Base-by-base conservation (phyloP, 2,888 invertebrate genomes). In the Apamea sordens region DNA sequence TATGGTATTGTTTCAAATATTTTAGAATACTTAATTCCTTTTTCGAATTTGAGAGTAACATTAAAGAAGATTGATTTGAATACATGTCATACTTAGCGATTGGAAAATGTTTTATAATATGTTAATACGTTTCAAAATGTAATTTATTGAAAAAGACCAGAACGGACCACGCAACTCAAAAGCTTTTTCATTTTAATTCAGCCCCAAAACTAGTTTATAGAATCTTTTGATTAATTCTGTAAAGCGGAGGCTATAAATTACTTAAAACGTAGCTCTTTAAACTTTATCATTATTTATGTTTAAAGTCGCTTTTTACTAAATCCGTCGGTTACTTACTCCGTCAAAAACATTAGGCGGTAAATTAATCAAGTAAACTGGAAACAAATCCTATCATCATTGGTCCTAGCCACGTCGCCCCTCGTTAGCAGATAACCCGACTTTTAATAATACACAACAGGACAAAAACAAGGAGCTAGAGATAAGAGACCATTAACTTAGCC, bases 401-500 rank as follows among this genome's bases (percentile, higher is more conserved):
- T 86, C 80, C 89, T 89, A 88, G 87, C 88, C 86, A 88, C 91
- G 92, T 93, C 92, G 88, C 85, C 89, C 89, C 92, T 94, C 93
- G 93, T 94, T 94, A 94, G 87, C 73, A 86, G 94, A 93, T 95
- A 94, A 92, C 87, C 89, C 90, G 87, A 91, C 93, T 94, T 95
- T 95, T 94, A 94, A 94, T 94, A 94, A 94, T 92, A 91, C 89
- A 93, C 92, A 92, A 93, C 92, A 92, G 93, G 94, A 95, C 93
- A 94, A 94, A 92, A 93, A 92, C 92, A 92, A 93, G 92, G 81
- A 93, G 92, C 91, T 84, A 76, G 59, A 92, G 96, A 96, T 96
- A 96, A 95, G 91, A 82, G 28, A 91, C 91, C 95, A 95, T 96
- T 96, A 95, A 95, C 94, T 95, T 93, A 89, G 92, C 91, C 90